Percentiles rank a stretch among this genome's conserved stretches.
These are phyloP conservation scores for Entelurus aequoreus DNA, from an alignment of 2,113 vertebrate genomes.

Conservation along the genomic window DNA sequence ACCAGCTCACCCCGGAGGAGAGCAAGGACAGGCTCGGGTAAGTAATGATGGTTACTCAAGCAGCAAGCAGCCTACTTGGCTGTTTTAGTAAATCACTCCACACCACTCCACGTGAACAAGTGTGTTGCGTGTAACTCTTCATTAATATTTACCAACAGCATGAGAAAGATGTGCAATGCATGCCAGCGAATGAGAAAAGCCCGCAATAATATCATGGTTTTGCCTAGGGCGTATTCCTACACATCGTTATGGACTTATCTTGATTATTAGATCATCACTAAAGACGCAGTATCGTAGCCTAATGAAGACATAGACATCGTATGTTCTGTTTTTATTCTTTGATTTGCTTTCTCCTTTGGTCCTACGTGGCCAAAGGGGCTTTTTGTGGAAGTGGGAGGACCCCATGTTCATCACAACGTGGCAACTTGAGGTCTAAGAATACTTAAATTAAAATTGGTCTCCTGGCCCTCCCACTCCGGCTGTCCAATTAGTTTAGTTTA, in stretches of 20 bases:
- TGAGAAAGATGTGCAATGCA: slow-evolving; percentile 30
- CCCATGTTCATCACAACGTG: slow-evolving; percentile 70
- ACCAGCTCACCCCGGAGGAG: slow-evolving; percentile 90
- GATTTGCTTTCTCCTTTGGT: neutral
- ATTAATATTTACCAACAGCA: slow-evolving; percentile 41
- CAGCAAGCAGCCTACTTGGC: neutral
- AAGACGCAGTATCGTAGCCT: slow-evolving; percentile 16
- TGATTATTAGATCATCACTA: slow-evolving; percentile 41
- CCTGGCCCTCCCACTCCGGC: slow-evolving; percentile 20
- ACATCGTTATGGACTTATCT: slow-evolving; percentile 35
- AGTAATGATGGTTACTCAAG: slow-evolving; percentile 37
- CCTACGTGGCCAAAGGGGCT: slow-evolving; percentile 35
- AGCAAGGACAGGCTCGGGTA: slow-evolving; percentile 88
- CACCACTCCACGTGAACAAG: neutral
- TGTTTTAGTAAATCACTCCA: slow-evolving; percentile 22
- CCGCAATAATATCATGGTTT: neutral
- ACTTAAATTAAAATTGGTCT: slow-evolving; percentile 19
- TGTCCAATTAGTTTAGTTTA: neutral
- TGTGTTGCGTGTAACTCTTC: slow-evolving; percentile 28
- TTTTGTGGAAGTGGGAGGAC: slow-evolving; percentile 56
- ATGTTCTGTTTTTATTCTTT: slow-evolving; percentile 1
- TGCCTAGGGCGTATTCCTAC: slow-evolving; percentile 11
- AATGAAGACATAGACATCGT: neutral
- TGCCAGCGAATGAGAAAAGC: slow-evolving; percentile 16
- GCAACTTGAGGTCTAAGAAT: slow-evolving; percentile 60